Conservation (phyloP, 2,113 vertebrate species). For the Sinocyclocheilus anophthalmus region DNA sequence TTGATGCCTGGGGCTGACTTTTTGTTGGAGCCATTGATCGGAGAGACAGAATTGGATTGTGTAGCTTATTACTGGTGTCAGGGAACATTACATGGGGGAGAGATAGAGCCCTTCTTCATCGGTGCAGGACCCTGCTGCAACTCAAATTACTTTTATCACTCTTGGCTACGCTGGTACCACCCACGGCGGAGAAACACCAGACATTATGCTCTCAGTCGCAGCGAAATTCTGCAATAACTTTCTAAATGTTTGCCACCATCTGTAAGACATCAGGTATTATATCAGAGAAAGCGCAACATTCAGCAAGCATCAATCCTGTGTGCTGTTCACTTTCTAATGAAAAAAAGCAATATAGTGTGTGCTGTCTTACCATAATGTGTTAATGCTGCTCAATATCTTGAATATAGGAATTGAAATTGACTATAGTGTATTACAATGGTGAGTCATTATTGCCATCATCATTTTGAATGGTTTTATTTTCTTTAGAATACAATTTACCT, state of each 20-base stretch:
- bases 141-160: conserved; percentile 65
- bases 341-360: neutral
- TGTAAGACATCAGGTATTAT: conserved; percentile 21
- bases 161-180: conserved; percentile 59
- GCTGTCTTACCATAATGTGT: neutral
- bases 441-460: neutral
- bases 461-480: conserved; percentile 4
- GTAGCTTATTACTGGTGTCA: conserved; percentile 73
- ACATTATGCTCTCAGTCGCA: conserved; percentile 23
- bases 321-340: neutral
- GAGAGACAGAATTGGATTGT: conserved; percentile 71
- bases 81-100: conserved; percentile 67
- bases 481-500: conserved; percentile 65
- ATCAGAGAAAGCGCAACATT: conserved; percentile 6
- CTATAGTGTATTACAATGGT: neutral
- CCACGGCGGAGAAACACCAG: conserved; percentile 18
- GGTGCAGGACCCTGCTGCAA: conserved; percentile 5
- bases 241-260: conserved; percentile 4
- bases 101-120: conserved; percentile 51
- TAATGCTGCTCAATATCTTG: neutral
- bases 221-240: conserved; percentile 26
- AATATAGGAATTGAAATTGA: neutral
- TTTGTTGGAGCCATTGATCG: conserved; percentile 73
- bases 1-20: conserved; percentile 55
- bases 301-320: conserved; percentile 6